These are phyloP conservation scores for Chymomyza fuscimana DNA, from an alignment of 2,888 invertebrate genomes.

Conservation along the genomic window DNA sequence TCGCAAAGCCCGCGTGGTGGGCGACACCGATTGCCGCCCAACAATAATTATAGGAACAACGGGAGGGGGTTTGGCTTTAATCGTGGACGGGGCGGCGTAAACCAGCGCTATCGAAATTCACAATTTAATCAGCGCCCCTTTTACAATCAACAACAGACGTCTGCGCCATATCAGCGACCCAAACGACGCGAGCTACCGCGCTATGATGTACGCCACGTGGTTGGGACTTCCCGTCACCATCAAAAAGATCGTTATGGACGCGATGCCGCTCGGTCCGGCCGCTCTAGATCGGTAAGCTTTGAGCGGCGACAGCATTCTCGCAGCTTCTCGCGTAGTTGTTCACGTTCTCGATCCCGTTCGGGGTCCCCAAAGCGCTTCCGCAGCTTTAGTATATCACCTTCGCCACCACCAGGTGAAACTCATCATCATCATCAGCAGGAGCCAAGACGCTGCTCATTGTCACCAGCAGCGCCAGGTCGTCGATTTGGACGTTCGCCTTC, in stretches of 20 bases:
- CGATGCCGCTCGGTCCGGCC: constrained; percentile 82
- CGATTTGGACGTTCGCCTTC: constrained; percentile 65
- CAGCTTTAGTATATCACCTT: constrained; percentile 77
- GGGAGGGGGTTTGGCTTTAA: constrained; percentile 27
- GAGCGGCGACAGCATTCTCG: constrained; percentile 60
- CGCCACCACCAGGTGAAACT: constrained; percentile 55
- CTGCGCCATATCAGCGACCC: constrained; percentile 65
- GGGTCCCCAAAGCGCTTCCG: constrained; percentile 54
- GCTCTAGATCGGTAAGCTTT: constrained; percentile 73
- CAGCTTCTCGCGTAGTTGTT: constrained; percentile 65
- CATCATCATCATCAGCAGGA: constrained; percentile 30
- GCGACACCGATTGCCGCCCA: constrained; percentile 11
- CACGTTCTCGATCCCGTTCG: constrained; percentile 65
- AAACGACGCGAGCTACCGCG: constrained; percentile 90
- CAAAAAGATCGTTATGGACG: constrained; percentile 89
- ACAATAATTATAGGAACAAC: background rate
- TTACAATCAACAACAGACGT: constrained; percentile 31
- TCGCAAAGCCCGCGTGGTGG: constrained; percentile 37
- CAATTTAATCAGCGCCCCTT: constrained; percentile 33
- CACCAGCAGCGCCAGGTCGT: constrained; percentile 43
- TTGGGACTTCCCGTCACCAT: constrained; percentile 81
- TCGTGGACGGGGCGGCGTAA: constrained; percentile 36
- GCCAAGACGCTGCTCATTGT: constrained; percentile 46
- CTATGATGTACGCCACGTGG: constrained; percentile 90
- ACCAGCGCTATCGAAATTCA: constrained; percentile 48